Percentiles rank a stretch among this genome's conserved stretches.
Conservation (phyloP, 2,797 vertebrate genomes). For the Falco rusticolus region DNA sequence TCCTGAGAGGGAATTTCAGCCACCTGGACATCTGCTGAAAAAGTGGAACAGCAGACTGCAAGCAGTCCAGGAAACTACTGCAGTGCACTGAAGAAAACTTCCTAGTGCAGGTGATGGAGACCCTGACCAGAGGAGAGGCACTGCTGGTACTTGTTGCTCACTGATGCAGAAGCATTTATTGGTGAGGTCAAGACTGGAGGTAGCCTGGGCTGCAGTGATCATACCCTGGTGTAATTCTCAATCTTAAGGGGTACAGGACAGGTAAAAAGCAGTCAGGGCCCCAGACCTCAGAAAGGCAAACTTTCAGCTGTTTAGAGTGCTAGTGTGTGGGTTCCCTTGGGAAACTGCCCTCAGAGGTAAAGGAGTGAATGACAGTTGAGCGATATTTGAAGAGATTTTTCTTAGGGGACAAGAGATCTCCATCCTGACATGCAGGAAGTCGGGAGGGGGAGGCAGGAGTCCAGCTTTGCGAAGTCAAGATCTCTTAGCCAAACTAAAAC, state of each 20-base stretch:
- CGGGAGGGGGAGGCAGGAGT: neutral
- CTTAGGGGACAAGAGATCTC: neutral
- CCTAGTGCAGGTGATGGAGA: neutral
- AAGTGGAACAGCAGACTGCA: neutral
- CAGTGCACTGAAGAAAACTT: neutral
- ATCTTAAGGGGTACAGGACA: neutral
- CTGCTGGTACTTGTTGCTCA: neutral
- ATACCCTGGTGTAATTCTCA: neutral
- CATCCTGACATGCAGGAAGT: neutral
- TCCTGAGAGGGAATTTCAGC: neutral
- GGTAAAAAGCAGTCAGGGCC: no score
- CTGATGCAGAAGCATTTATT: neutral
- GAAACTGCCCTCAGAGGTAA: neutral
- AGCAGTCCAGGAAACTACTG: neutral
- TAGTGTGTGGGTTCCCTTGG: no score
- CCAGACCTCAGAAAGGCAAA: no score
- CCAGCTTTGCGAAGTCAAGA: neutral
- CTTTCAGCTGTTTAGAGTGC: neutral
- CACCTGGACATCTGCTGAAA: neutral
- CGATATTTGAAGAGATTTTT: neutral
- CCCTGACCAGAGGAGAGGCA: neutral
- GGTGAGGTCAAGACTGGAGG: neutral
- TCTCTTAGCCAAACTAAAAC: neutral
- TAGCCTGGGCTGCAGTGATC: neutral
- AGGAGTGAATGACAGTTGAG: neutral